A percentile compares a stretch with the other conserved stretches of the same genome.
These are phyloP conservation scores for Musca vetustissima DNA, from an alignment of 1,140 invertebrate species.

Conservation along the genomic window DNA sequence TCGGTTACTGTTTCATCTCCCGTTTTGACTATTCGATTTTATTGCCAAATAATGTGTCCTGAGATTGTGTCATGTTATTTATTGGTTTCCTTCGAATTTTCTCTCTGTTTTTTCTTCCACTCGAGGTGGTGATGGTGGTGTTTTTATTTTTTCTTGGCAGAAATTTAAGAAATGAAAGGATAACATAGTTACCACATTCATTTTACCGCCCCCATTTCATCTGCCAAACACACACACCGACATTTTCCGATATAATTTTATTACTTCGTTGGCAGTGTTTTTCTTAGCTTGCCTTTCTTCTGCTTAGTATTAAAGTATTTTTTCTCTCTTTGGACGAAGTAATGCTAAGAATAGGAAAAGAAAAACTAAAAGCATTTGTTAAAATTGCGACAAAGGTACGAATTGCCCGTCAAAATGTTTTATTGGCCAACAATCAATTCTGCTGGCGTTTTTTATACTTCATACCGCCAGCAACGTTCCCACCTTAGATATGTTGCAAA, in stretches of 20 bases:
- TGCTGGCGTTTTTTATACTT: conserved; percentile 38
- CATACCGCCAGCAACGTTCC: too few species aligned
- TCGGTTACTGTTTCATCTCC: conserved; percentile 46
- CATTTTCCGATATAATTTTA: conserved; percentile 5
- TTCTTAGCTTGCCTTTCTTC: too few species aligned
- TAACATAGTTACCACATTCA: conserved; percentile 4
- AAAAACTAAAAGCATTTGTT: conserved; percentile 21
- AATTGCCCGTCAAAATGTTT: conserved; percentile 53
- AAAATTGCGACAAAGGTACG: conserved; percentile 43
- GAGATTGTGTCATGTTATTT: conserved; percentile 54
- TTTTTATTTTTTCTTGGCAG: neutral
- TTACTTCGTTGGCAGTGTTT: neutral
- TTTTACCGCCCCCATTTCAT: neutral
- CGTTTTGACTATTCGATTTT: conserved; percentile 32
- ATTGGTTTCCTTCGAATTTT: conserved; percentile 29
- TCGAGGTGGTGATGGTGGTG: too few species aligned
- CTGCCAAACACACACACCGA: neutral
- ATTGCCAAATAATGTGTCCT: conserved; percentile 52
- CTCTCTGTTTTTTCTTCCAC: neutral
- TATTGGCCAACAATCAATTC: conserved; percentile 51
- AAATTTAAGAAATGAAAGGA: conserved; percentile 19
- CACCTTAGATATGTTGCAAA: conserved; percentile 32
- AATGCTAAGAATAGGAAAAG: neutral
- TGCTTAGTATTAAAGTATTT: too few species aligned
- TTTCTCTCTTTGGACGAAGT: too few species aligned